These are phyloP conservation scores for Polydrusus tereticollis DNA, from an alignment of 2,888 invertebrate genomes.

Conservation along the genomic window DNA sequence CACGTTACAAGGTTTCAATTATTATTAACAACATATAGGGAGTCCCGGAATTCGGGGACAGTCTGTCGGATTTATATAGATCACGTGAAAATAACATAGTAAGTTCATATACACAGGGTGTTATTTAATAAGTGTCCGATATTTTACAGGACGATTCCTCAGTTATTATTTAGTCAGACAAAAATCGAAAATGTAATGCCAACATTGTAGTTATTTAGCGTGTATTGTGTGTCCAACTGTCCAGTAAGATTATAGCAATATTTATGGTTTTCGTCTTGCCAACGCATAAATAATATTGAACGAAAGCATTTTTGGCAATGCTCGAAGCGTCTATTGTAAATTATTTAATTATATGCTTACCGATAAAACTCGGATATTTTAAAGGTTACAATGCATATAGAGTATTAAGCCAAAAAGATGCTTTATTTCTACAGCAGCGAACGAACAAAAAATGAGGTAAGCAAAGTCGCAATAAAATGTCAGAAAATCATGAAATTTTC, in stretches of 20 bases:
- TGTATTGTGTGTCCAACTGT: not conserved
- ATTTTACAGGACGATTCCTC: no score
- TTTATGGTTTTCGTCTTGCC: conserved; percentile 10
- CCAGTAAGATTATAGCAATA: conserved; percentile 14
- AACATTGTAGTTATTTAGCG: not conserved
- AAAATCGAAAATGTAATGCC: no score
- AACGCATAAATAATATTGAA: conserved; percentile 15
- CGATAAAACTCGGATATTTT: not conserved
- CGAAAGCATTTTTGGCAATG: conserved; percentile 15
- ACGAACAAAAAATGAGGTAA: no score
- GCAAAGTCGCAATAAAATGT: not conserved
- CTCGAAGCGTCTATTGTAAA: not conserved
- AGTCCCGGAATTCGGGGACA: no score
- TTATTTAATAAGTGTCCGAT: no score
- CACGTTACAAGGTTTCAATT: no score
- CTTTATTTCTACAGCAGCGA: not conserved
- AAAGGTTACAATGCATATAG: not conserved
- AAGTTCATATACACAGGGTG: no score
- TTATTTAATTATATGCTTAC: not conserved
- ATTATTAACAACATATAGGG: no score
- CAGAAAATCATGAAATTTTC: not conserved
- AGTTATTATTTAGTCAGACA: no score
- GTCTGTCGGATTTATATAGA: no score
- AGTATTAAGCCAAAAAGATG: not conserved
- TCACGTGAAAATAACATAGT: no score